These are phyloP conservation scores for Dascillus cervinus DNA, from an alignment of 2,888 invertebrate genomes.

Conservation along the genomic window DNA sequence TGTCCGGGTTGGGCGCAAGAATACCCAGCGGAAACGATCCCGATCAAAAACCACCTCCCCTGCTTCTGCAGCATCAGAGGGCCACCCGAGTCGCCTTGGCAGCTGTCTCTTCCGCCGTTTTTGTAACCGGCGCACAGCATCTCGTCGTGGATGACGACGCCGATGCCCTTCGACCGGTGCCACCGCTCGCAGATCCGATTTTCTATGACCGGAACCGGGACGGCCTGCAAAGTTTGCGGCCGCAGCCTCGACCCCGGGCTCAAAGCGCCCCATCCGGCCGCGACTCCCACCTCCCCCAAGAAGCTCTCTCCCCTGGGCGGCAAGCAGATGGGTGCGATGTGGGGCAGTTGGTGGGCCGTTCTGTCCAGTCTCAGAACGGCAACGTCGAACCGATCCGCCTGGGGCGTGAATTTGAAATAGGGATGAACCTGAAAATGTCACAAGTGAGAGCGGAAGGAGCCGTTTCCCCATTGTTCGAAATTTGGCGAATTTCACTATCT, in stretches of 20 bases:
- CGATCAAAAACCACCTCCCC: slow-evolving; percentile 82
- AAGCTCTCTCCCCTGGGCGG: slow-evolving; percentile 86
- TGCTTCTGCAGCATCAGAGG: slow-evolving; percentile 83
- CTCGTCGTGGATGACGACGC: slow-evolving; percentile 87
- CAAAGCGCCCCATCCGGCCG: slow-evolving; percentile 89
- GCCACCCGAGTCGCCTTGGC: slow-evolving; percentile 79
- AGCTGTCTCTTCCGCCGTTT: slow-evolving; percentile 74
- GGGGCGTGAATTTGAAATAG: slow-evolving; percentile 87
- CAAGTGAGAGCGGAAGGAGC: no score
- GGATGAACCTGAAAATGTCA: slow-evolving; percentile 68
- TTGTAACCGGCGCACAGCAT: slow-evolving; percentile 93
- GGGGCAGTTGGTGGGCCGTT: slow-evolving; percentile 84
- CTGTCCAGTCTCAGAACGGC: slow-evolving; percentile 82
- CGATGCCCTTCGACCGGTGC: slow-evolving; percentile 69
- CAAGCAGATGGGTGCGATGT: slow-evolving; percentile 85
- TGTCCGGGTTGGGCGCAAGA: slow-evolving; percentile 90
- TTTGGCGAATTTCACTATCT: no score
- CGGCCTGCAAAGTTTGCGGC: slow-evolving; percentile 84
- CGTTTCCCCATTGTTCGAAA: no score
- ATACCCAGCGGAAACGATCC: slow-evolving; percentile 84
- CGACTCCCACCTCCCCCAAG: slow-evolving; percentile 85
- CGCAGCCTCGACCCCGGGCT: slow-evolving; percentile 76
- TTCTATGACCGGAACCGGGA: slow-evolving; percentile 89
- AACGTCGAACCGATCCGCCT: slow-evolving; percentile 85
- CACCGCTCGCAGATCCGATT: slow-evolving; percentile 67